Evolutionary conservation across 2,113 vertebrate genomes (phyloP).

Genomic region (Scopus umbretta): DNA sequence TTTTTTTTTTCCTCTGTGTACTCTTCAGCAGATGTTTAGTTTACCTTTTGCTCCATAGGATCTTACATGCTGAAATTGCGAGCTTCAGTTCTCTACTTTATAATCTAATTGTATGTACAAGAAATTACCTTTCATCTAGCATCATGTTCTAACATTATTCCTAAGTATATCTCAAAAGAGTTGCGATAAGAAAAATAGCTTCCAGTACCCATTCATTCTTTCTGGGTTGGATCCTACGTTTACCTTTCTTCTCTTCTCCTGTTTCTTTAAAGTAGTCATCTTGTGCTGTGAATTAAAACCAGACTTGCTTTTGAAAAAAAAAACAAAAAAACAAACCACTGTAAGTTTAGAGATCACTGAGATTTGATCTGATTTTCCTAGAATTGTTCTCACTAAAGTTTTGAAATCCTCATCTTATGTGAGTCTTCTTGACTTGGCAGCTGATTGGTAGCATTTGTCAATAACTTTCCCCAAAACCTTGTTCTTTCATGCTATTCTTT

Average conservation of each 20-base stretch:
- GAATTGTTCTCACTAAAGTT: background rate
- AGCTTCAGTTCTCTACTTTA: background rate
- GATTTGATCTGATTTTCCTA: background rate
- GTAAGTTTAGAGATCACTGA: background rate
- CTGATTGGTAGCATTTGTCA: background rate
- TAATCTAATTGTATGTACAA: background rate
- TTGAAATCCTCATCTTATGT: background rate
- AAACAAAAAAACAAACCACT: too few species aligned
- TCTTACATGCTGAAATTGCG: background rate
- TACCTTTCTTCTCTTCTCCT: background rate
- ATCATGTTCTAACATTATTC: background rate
- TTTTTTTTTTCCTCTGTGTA: background rate
- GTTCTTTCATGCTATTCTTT: background rate
- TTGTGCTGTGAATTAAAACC: background rate
- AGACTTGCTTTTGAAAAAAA: background rate
- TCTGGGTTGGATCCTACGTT: background rate
- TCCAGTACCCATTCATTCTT: background rate
- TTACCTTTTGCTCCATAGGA: background rate
- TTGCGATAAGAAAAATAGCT: background rate
- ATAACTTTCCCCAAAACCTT: background rate
- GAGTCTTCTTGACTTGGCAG: background rate
- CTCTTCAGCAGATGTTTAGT: background rate
- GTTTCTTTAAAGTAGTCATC: background rate
- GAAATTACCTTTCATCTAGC: background rate
- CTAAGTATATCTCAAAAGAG: background rate